Conservation (phyloP, 2,113 vertebrate species). For the Elephas maximus region DNA sequence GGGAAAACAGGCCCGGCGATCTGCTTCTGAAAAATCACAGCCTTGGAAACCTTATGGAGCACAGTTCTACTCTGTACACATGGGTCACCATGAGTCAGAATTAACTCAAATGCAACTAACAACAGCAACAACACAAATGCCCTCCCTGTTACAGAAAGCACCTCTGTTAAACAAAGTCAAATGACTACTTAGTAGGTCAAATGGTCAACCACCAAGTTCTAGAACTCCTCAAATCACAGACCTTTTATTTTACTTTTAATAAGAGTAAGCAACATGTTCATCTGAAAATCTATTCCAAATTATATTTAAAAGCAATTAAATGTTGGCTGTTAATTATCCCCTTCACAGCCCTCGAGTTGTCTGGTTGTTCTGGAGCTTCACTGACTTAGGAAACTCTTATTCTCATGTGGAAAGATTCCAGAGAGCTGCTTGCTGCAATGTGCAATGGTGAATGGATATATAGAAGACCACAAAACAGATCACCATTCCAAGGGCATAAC, state of each 20-base stretch:
- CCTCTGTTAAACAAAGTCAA: neutral
- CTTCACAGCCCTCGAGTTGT: neutral
- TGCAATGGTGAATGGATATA: no score
- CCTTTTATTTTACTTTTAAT: rapidly evolving
- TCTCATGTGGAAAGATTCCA: neutral
- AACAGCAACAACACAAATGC: no score
- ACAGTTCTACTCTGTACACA: no score
- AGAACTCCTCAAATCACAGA: rapidly evolving
- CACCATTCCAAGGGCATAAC: no score
- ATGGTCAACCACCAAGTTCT: no score
- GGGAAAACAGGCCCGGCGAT: no score
- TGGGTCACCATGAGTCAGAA: no score
- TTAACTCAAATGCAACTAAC: no score
- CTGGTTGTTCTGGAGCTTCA: rapidly evolving
- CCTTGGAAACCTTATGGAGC: no score
- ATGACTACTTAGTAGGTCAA: neutral
- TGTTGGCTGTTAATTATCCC: neutral
- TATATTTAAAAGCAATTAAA: neutral
- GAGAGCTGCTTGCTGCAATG: no score
- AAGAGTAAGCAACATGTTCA: neutral
- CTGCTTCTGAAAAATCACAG: no score
- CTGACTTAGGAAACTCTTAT: neutral
- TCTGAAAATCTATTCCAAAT: neutral
- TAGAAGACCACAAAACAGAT: neutral
- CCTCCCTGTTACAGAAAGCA: rapidly evolving